Conservation (phyloP, 2,113 vertebrate genomes). For the Oxyruncus cristatus region DNA sequence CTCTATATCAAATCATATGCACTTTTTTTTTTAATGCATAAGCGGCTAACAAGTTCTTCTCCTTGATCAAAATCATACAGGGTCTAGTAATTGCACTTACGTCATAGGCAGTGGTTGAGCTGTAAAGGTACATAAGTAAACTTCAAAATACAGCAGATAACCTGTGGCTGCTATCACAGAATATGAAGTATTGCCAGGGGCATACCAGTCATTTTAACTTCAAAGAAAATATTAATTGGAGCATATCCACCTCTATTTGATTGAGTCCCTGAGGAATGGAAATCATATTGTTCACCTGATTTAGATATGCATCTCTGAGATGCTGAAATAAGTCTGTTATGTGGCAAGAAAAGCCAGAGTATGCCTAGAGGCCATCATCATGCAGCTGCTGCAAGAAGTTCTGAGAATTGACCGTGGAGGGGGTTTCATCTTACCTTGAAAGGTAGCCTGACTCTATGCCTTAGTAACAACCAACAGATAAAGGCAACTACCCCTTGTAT, state of each 20-base stretch:
- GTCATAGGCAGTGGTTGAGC: background rate
- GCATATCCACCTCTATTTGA: background rate
- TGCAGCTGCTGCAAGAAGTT: background rate
- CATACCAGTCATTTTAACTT: background rate
- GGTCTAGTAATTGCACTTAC: background rate
- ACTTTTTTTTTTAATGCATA: background rate
- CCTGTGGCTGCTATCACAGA: background rate
- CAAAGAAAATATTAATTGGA: background rate
- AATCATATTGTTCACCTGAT: background rate
- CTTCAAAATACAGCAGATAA: background rate
- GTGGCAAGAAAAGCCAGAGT: background rate
- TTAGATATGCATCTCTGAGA: background rate
- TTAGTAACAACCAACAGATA: background rate
- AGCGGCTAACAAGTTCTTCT: background rate
- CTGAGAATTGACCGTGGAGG: background rate
- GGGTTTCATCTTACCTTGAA: background rate
- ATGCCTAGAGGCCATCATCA: background rate
- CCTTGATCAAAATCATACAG: background rate
- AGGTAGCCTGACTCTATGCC: accelerated
- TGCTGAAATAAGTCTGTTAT: background rate
- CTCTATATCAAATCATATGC: background rate
- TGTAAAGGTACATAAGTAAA: background rate
- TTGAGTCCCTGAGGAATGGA: background rate
- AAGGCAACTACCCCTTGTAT: background rate
- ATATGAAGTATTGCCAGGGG: background rate